Percentiles rank a stretch among this genome's conserved stretches.
These are phyloP conservation scores for Craniophora ligustri DNA, from an alignment of 2,888 invertebrate species.

Conservation along the genomic window DNA sequence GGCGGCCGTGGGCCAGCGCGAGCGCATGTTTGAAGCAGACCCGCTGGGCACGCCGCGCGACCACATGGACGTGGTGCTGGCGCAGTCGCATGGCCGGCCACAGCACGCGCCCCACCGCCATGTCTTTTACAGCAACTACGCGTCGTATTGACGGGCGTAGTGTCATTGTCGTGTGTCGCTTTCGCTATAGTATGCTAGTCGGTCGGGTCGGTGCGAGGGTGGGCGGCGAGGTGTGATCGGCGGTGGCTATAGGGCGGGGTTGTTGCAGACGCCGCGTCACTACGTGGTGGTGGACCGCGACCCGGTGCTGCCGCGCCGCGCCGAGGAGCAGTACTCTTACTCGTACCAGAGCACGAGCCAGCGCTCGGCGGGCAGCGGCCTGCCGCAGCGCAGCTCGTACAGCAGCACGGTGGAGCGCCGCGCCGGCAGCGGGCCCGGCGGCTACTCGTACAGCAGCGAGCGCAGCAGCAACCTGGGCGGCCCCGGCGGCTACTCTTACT, in stretches of 20 bases:
- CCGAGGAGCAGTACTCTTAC: conserved; percentile 95
- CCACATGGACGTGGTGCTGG: conserved; percentile 90
- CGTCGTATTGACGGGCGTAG: conserved; percentile 76
- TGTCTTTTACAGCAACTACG: conserved; percentile 88
- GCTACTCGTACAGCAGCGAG: conserved; percentile 93
- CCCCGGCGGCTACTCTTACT: conserved; percentile 95
- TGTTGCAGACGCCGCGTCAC: conserved; percentile 95
- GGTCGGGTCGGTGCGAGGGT: conserved; percentile 75
- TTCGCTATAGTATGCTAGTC: conserved; percentile 75
- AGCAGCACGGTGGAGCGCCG: conserved; percentile 91
- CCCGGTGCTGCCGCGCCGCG: conserved; percentile 89
- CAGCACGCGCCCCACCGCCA: conserved; percentile 83
- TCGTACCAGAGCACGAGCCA: conserved; percentile 91
- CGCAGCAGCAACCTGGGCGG: conserved; percentile 92
- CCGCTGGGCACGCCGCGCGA: conserved; percentile 89
- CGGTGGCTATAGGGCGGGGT: conserved; percentile 78
- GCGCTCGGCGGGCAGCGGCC: conserved; percentile 80
- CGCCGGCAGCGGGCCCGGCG: conserved; percentile 91
- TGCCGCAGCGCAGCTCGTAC: conserved; percentile 91
- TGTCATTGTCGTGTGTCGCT: conserved; percentile 80
- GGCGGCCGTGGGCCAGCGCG: conserved; percentile 88
- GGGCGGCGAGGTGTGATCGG: conserved; percentile 71
- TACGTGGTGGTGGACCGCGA: conserved; percentile 95
- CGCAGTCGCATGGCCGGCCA: conserved; percentile 89
- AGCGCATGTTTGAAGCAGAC: conserved; percentile 88